Base-by-base conservation (phyloP, 1,140 invertebrate species). In the Drosophila miranda region DNA sequence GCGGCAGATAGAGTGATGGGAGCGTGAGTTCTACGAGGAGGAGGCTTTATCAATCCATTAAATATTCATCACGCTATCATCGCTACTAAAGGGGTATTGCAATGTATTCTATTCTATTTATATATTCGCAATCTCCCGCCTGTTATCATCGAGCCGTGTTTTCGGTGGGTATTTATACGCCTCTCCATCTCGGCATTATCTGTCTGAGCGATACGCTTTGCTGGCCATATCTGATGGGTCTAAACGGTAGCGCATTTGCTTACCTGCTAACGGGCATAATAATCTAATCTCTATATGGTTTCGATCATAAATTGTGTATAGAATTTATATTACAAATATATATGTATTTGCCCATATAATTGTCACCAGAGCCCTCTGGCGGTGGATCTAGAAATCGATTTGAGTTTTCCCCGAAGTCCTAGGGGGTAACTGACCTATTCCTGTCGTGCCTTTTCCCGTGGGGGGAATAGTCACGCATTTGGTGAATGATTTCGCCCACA, bases 341-440 rank as follows among this genome's bases (percentile, higher is more conserved):
- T 66, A 38, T 19, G 21, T 41, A 44, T 66, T 61, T 2, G 16
- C n/a, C 30, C 14, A 9, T 26, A 28, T 26, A 13, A 42, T 49
- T 42, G 16, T 48, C 14, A 30, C 21, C 1, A 34, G n/a, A 11
- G 7, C 6, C 11, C 4, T 26, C 23, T 26, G 23, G 23, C 5
- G 23, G 5, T 42, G 43, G 9, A 34, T 11, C 30, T 11, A 4
- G 3, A 4, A 13, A 34, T 34, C 30, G 30, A 34, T 34, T 34
- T 9, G 2, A 9, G 9, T 3, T 3, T 34, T 11, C 30, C 30
- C 0, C 9, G 8, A 38, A 13, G 11, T 68, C 44, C 21, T 19
- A 13, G 13, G 34, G 44, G 64, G 66, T 82, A 72, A 80, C 73
- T 80, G 78, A 81, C 78, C 78, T 80, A 68, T 54, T 54, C 56